phyloP scores from a whole-genome alignment of 2,113 vertebrate species.

The Bagarius yarrelli region DNA sequence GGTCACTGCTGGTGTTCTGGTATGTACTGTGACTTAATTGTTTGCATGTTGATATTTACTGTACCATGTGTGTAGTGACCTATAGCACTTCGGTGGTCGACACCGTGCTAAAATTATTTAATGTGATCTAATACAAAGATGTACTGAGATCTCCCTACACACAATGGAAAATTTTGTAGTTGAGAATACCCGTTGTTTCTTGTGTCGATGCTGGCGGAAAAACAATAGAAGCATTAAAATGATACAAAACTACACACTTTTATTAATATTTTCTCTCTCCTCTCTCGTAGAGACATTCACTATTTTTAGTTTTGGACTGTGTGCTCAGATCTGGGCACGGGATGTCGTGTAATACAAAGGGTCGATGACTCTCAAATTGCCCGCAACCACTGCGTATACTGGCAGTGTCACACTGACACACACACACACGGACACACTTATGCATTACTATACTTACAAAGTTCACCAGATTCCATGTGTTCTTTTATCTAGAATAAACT shows the following conservation, averaged over 20 bases:
- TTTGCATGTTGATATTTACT: not conserved
- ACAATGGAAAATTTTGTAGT: too few relatives aligned
- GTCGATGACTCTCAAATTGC: slow-evolving; percentile 92
- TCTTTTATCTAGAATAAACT: not conserved
- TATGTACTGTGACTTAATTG: slow-evolving; percentile 53
- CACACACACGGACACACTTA: slow-evolving; percentile 11
- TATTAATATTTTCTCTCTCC: not conserved
- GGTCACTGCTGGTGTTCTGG: slow-evolving; percentile 93
- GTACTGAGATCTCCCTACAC: too few relatives aligned
- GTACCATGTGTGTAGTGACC: too few relatives aligned
- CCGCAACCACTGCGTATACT: slow-evolving; percentile 91
- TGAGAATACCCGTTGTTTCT: not conserved
- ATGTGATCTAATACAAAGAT: too few relatives aligned
- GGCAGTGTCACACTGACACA: slow-evolving; percentile 58
- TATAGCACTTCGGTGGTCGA: too few relatives aligned
- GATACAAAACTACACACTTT: not conserved
- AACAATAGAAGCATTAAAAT: too few relatives aligned
- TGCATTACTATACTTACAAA: not conserved
- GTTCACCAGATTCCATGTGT: too few relatives aligned
- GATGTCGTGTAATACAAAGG: slow-evolving; percentile 97
- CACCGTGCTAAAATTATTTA: too few relatives aligned
- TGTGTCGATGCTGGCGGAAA: not conserved
- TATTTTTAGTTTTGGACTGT: slow-evolving; percentile 92
- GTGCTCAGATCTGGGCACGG: slow-evolving; percentile 90
- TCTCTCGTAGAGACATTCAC: slow-evolving; percentile 83